Base-by-base conservation (phyloP, 2,113 vertebrate genomes). In the Poeciliopsis retropinna region DNA sequence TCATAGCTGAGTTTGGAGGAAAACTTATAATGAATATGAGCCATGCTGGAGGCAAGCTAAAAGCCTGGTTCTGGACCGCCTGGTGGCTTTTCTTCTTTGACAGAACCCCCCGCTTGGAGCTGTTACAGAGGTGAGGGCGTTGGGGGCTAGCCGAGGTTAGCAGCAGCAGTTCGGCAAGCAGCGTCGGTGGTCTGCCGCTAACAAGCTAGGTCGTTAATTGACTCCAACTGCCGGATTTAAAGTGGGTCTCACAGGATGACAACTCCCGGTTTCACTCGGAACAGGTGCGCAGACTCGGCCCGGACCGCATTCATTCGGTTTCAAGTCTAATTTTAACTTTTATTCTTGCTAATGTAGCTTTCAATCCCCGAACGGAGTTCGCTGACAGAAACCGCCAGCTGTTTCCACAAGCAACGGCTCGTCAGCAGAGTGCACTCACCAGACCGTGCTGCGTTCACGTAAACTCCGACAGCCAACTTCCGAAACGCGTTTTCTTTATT, bases 11-110 rank as follows among this genome's bases (percentile, higher is more conserved):
- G 97, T 93, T 97, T 99, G 37, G 97, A 98, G 60, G 96, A 98
- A 92, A 99, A 99, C 92, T 99, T 98, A 88, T 99, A 99, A 83
- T 98, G 98, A 72, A 99, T 94, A 91, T 97, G 97, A 89, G 97
- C 95, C 98, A 99, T 99, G 72, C 13, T 91, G 78, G 67, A 27
- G 22, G 19, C n/a, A 57, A 54, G 31, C 28, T 15, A 28, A 67
- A 67, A 60, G 10, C 30, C 25, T 3, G 29, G 5, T 70, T 34
- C 60, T 15, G n/a, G 5, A n/a, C 13, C 28, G 66, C 3, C 15
- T 28, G 72, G 39, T 75, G 39, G 54, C 47, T 10, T 34, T 34
- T 64, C 51, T 57, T 25, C 19, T 57, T n/a, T 57, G 51, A n/a
- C 22, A 54, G 22, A 54, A 19, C 17, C 47, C 17, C 2, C 8